Evolutionary conservation across 2,797 vertebrate genomes (phyloP).

Genomic region (Sebastes diploproa): DNA sequence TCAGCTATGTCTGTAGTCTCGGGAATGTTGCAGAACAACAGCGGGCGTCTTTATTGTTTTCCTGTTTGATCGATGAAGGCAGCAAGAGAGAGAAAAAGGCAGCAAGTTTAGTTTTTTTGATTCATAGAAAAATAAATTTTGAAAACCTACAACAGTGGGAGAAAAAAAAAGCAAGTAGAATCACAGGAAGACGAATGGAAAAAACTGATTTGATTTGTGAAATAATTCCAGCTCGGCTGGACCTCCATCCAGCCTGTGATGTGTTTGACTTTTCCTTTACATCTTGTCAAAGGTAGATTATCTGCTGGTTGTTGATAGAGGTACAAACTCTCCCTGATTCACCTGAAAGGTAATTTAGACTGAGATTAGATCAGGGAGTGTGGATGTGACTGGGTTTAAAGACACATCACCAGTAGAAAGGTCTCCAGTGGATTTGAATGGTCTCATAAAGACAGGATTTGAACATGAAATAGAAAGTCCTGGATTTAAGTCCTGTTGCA

Average conservation of each 20-base stretch:
- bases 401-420: not conserved
- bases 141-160: not conserved
- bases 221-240: not conserved
- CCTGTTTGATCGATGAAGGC: conserved; percentile 25
- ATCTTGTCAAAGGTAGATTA: not conserved
- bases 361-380: not conserved
- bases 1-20: conserved; percentile 8
- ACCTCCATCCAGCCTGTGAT: not conserved
- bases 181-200: not conserved
- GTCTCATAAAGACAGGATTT: not conserved
- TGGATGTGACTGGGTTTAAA: not conserved
- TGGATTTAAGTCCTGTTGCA: not conserved
- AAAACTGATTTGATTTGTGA: not conserved
- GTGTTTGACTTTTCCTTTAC: not conserved
- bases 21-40: conserved; percentile 39
- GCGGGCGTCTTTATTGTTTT: not conserved
- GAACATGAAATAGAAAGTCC: not conserved
- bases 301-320: conserved; percentile 18
- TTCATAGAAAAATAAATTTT: conserved; percentile 40
- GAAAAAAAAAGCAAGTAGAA: not conserved
- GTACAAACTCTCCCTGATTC: not conserved
- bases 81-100: conserved; percentile 1
- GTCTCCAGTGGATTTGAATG: not conserved
- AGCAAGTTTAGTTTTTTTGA: not conserved
- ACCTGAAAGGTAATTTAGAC: not conserved